Evolutionary conservation across 1,140 invertebrate genomes (phyloP).

Genomic region (Aphidius ervi): DNA sequence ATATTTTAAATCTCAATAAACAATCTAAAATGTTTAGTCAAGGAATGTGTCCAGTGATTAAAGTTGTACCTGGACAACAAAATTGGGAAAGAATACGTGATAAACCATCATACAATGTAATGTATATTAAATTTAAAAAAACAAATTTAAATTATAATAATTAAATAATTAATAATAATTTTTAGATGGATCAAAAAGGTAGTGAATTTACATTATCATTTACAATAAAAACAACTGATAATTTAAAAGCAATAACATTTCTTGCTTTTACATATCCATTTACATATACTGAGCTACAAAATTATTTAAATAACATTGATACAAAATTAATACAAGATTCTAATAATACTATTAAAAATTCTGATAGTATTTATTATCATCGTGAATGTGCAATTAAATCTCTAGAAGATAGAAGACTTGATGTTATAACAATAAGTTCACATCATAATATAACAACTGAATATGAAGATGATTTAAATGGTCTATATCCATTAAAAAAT

Average conservation of each 20-base stretch:
- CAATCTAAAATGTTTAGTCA: conserved; percentile 89
- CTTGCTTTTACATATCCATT: conserved; percentile 92
- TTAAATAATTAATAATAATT: conserved; percentile 27
- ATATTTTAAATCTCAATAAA: conserved; percentile 83
- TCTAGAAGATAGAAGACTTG: conserved; percentile 76
- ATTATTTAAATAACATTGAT: conserved; percentile 52
- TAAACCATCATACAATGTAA: conserved; percentile 62
- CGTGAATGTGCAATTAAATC: conserved; percentile 79
- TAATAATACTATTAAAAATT: conserved; percentile 37
- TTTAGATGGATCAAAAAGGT: conserved; percentile 58
- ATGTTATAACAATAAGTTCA: conserved; percentile 84
- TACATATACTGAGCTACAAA: conserved; percentile 78
- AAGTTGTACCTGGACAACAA: conserved; percentile 63
- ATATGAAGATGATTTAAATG: conserved; percentile 67
- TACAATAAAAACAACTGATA: conserved; percentile 70
- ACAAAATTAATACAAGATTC: conserved; percentile 28
- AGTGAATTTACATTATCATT: conserved; percentile 73
- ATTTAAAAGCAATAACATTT: conserved; percentile 70
- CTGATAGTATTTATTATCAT: conserved; percentile 80
- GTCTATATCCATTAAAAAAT: conserved; percentile 71
- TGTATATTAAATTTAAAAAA: background rate
- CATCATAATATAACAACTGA: conserved; percentile 70
- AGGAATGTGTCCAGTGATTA: conserved; percentile 82
- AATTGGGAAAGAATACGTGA: conserved; percentile 79
- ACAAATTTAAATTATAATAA: background rate